phyloP scores from a whole-genome alignment of 2,797 vertebrate genomes.

The Australoheros facetus region DNA sequence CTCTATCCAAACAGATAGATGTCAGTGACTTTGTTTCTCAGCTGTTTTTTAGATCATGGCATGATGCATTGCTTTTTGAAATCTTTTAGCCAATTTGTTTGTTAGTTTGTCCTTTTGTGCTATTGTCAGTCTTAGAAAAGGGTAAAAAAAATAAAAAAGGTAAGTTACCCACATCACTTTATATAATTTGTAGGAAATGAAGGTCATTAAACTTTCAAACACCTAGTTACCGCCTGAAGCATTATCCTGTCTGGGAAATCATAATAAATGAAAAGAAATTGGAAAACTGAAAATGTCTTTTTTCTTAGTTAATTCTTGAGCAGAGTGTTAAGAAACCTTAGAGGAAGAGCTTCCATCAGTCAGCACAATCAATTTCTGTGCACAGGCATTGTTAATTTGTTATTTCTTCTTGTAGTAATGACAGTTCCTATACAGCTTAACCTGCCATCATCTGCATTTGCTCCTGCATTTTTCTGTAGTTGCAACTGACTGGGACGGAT shows the following conservation, averaged over 20 bases:
- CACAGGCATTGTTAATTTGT: background rate
- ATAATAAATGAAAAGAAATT: background rate
- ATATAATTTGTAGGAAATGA: background rate
- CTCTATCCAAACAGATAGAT: too few species aligned
- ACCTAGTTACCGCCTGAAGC: background rate
- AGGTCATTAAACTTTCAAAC: constrained; percentile 1
- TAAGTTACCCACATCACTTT: background rate
- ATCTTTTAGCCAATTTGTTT: too few species aligned
- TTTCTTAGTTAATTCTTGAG: background rate
- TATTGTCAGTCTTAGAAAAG: background rate
- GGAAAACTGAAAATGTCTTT: background rate
- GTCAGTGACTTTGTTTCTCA: too few species aligned
- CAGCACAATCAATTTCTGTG: background rate
- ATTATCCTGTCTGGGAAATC: background rate
- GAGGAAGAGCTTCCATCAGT: background rate
- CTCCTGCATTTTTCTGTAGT: background rate
- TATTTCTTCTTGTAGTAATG: background rate
- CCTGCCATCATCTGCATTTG: background rate
- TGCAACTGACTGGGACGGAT: background rate
- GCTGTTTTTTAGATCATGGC: too few species aligned
- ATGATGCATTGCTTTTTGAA: too few species aligned
- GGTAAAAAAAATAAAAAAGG: background rate
- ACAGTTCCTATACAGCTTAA: background rate
- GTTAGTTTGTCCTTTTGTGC: background rate
- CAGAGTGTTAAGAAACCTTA: background rate